phyloP scores from a whole-genome alignment of 2,888 invertebrate genomes.

The Synergus gifuensis region DNA sequence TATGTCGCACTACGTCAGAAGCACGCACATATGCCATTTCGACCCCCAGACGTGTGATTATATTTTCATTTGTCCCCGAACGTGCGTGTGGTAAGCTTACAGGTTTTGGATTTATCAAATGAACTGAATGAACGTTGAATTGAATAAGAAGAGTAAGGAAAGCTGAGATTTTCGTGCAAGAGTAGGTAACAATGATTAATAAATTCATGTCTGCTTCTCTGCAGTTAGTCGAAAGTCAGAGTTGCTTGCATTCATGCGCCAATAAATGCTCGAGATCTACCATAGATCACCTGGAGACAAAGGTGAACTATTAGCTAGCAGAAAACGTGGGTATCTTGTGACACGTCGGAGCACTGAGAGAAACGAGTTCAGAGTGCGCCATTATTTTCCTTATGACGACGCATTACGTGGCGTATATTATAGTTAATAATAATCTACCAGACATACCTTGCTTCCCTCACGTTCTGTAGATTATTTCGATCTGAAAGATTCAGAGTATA shows the following conservation, averaged over 20 bases:
- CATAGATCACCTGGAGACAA: neutral
- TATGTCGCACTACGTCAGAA: neutral
- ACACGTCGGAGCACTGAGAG: slow-evolving; percentile 47
- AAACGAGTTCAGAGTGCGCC: slow-evolving; percentile 48
- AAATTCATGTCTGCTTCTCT: neutral
- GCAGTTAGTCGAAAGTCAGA: neutral
- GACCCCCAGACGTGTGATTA: neutral
- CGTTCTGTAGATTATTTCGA: too few species aligned
- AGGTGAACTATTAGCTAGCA: slow-evolving; percentile 44
- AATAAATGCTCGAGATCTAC: neutral
- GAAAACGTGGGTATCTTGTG: slow-evolving; percentile 47
- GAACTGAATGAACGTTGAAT: neutral
- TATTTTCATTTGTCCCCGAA: neutral
- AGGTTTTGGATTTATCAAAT: neutral
- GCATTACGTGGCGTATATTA: too few species aligned
- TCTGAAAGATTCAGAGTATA: too few species aligned
- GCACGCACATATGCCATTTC: slow-evolving; percentile 28
- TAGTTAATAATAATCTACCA: too few species aligned
- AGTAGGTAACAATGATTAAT: neutral
- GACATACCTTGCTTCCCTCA: too few species aligned
- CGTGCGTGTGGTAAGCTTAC: neutral
- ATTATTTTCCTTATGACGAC: slow-evolving; percentile 48
- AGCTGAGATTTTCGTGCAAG: neutral
- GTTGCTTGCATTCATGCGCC: neutral
- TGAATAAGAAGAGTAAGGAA: neutral